Evolutionary conservation across 2,888 invertebrate species (phyloP).

Genomic region (Pachydiplax longipennis): DNA sequence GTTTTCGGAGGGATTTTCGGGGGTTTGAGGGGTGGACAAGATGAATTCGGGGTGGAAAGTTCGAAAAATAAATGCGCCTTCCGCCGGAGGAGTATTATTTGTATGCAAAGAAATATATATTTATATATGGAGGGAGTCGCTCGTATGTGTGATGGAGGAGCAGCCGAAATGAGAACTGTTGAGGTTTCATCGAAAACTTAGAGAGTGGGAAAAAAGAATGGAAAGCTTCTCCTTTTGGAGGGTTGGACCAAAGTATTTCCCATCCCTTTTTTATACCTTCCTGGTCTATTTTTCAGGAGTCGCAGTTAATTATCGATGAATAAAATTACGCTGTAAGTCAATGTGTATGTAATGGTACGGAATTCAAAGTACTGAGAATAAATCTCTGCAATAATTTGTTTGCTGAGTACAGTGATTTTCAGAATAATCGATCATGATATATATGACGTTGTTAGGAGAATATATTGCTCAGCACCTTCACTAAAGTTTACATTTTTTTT

Average conservation of each 20-base stretch:
- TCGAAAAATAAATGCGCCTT: conserved; percentile 35
- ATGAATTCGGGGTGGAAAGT: conserved; percentile 34
- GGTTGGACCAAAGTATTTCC: not conserved
- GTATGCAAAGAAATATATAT: conserved; percentile 36
- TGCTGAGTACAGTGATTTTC: too few species aligned
- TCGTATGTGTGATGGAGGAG: conserved; percentile 16
- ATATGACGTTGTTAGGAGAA: too few species aligned
- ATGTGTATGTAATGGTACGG: not conserved
- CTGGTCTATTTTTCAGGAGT: not conserved
- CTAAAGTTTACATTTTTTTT: too few species aligned
- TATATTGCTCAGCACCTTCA: too few species aligned
- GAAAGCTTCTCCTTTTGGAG: not conserved
- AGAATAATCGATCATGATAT: too few species aligned
- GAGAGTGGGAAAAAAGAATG: not conserved
- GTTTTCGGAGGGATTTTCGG: conserved; percentile 24
- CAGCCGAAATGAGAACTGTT: conserved; percentile 27
- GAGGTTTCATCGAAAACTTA: conserved; percentile 35
- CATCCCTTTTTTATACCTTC: not conserved
- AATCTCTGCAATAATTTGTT: too few species aligned
- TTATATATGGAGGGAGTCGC: not conserved
- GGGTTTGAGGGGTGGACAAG: conserved; percentile 18
- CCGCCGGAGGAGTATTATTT: not conserved
- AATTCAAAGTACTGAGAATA: too few species aligned
- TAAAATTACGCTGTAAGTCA: not conserved
- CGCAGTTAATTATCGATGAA: not conserved